Evolutionary conservation across 2,888 invertebrate species (phyloP).

Genomic region (Pocota personata): DNA sequence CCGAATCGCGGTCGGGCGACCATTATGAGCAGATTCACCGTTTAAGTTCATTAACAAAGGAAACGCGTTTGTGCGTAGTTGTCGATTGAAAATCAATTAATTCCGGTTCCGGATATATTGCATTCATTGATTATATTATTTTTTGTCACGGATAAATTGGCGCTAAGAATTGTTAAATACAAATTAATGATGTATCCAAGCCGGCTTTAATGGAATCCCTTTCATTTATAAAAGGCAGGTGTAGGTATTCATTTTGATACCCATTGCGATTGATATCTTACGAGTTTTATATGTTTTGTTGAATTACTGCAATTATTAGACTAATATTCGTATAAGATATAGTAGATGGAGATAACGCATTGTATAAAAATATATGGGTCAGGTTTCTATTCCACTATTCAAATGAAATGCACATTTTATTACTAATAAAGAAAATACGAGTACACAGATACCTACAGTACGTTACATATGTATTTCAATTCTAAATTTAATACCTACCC

Average conservation of each 20-base stretch:
- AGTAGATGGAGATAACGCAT: no score
- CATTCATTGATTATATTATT: neutral
- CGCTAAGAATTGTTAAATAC: slow-evolving; percentile 5
- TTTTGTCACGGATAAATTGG: slow-evolving; percentile 18
- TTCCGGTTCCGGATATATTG: neutral
- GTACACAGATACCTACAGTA: no score
- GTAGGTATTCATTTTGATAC: neutral
- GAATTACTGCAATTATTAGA: neutral
- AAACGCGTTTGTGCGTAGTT: slow-evolving; percentile 38
- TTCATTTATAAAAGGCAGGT: neutral
- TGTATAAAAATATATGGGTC: no score
- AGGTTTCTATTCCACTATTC: no score
- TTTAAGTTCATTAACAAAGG: slow-evolving; percentile 70
- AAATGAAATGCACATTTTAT: no score
- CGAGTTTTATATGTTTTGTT: neutral
- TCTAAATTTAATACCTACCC: no score
- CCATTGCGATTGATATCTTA: neutral
- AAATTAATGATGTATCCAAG: neutral
- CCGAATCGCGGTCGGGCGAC: neutral
- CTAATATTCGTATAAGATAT: no score
- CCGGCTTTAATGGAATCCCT: neutral
- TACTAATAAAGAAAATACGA: no score
- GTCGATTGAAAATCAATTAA: slow-evolving; percentile 34
- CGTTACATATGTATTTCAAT: no score
- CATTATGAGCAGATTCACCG: slow-evolving; percentile 61